phyloP scores from a whole-genome alignment of 2,888 invertebrate species.

The Erpobdella octoculata region DNA sequence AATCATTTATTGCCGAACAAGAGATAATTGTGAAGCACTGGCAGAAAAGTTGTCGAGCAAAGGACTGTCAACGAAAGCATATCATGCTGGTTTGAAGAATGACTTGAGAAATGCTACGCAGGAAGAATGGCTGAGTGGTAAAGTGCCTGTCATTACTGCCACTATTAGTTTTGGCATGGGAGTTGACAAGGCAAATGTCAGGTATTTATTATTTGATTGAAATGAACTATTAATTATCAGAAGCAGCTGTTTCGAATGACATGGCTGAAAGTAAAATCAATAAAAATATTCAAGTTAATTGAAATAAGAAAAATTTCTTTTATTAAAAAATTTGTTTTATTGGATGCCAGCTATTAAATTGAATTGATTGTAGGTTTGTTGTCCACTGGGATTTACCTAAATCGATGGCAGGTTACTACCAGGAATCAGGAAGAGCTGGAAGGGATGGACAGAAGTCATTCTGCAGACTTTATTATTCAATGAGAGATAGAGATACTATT shows the following conservation, averaged over 20 bases:
- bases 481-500: conserved; percentile 71
- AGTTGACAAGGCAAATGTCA: conserved; percentile 86
- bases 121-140: conserved; percentile 83
- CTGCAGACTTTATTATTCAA: conserved; percentile 80
- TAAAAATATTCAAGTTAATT: not conserved
- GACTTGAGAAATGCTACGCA: conserved; percentile 65
- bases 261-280: not conserved
- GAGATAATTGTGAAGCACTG: conserved; percentile 79
- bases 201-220: conserved; percentile 54
- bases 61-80: conserved; percentile 67
- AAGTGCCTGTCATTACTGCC: conserved; percentile 81
- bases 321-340: not conserved
- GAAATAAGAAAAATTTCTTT: not conserved
- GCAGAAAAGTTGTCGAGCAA: conserved; percentile 65
- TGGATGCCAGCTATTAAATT: not conserved
- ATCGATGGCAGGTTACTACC: conserved; percentile 88
- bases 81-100: conserved; percentile 67
- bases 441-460: conserved; percentile 80
- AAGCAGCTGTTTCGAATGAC: no score
- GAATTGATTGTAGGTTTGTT: conserved; percentile 70
- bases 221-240: not conserved
- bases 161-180: conserved; percentile 99
- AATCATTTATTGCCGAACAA: conserved; percentile 87
- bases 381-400: conserved; percentile 93
- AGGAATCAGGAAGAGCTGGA: conserved; percentile 92